Evolutionary conservation across 53 echinoderm and acorn worm species (phyloP), one percentile per base, ranked within the genome.

Genomic region (Hippasteria phrygiana): DNA sequence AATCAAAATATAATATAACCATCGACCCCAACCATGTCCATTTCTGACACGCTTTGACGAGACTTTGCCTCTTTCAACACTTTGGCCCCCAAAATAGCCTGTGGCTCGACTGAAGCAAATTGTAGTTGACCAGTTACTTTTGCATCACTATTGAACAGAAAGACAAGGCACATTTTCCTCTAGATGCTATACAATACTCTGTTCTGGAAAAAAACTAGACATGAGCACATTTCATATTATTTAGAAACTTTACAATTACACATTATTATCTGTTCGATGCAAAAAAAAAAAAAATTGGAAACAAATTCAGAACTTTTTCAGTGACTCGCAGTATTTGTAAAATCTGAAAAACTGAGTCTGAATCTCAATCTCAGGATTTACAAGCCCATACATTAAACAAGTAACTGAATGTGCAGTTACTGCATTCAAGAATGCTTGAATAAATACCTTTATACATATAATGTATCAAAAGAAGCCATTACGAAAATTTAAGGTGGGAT

Each of bases 371-470:
- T 55, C n/a, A 20, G 41, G 62, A 79, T n/a, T 24, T 40, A 79
- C 24, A 62, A 79, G 10, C 62, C 12, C 18, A 79, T 62, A 62
- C 56, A 1, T 62, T 33, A 67, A 33, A 35, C 64, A 10, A n/a
- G 26, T 59, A 59, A 59, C n/a, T 59, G 59, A 24, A 43, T 45
- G 26, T 43, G 41, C 1, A 50, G 63, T 38, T 32, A 70, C 13
- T 28, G 27, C 42, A 31, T 53, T 29, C 47, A 83, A 65, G 66
- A 85, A 85, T 71, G 71, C 71, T 53, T 85, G 50, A 85, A 85
- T 85, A 85, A 85, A 85, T 85, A 85, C 85, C 31, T 85, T 85
- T 85, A 85, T 85, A 85, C 85, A 85, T 53, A 71, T 71, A 85
- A 51, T 85, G 85, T 85, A 85, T 70, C 85, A 85, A 85, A 85